Percentiles rank a stretch among this genome's conserved stretches.
These are phyloP conservation scores for Cybosia mesomella DNA, from an alignment of 2,888 invertebrate species.

Conservation along the genomic window DNA sequence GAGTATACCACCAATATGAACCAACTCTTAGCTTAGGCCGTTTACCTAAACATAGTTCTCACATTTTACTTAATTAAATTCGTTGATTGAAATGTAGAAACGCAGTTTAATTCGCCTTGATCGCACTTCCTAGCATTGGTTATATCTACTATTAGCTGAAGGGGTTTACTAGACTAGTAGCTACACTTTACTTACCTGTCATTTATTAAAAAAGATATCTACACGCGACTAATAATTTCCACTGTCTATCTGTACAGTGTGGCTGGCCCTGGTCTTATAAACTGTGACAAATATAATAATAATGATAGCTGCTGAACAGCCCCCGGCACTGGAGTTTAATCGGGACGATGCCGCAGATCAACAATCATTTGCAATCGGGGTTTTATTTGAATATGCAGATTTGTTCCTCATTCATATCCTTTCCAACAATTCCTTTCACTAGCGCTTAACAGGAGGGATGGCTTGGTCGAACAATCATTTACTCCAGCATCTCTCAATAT, in stretches of 20 bases:
- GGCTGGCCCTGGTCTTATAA: too few relatives aligned
- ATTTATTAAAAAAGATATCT: background rate
- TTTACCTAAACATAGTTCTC: background rate
- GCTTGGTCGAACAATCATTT: background rate
- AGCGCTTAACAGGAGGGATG: background rate
- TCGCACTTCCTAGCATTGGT: too few relatives aligned
- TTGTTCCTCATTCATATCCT: background rate
- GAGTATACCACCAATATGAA: background rate
- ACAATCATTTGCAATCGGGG: background rate
- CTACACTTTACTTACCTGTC: too few relatives aligned
- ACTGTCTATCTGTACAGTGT: background rate
- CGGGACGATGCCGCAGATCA: too few relatives aligned
- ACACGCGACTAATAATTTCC: background rate
- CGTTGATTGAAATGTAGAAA: background rate
- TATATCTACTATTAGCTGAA: background rate
- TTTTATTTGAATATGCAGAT: background rate
- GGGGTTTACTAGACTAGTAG: background rate
- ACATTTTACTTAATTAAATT: background rate
- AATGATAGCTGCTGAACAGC: background rate
- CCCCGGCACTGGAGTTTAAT: too few relatives aligned
- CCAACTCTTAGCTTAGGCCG: background rate
- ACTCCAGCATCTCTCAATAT: background rate
- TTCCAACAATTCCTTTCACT: background rate
- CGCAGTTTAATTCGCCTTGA: too few relatives aligned
- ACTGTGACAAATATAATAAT: too few relatives aligned